Percentiles rank a stretch among this genome's conserved stretches.
Evolutionary conservation across 2,113 vertebrate species (phyloP).

Genomic region (Agapornis roseicollis): DNA sequence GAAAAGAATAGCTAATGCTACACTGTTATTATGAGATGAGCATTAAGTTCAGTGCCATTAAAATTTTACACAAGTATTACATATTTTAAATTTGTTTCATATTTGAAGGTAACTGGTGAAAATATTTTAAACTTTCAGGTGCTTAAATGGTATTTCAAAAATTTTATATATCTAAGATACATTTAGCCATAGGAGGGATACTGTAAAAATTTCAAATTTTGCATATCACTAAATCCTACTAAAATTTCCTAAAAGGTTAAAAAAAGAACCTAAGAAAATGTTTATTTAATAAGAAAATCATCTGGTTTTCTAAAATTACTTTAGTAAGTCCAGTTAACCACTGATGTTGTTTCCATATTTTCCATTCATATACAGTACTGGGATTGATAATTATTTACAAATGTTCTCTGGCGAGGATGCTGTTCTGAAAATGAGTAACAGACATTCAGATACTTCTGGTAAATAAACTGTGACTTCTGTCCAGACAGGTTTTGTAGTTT

Average conservation of each 20-base stretch:
- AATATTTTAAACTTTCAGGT: background rate
- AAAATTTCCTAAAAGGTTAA: background rate
- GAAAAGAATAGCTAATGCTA: background rate
- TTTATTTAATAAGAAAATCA: background rate
- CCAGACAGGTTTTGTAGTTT: background rate
- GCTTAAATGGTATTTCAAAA: background rate
- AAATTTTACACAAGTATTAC: background rate
- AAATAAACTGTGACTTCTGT: background rate
- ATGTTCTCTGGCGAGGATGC: background rate
- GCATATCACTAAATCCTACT: background rate
- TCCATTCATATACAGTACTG: background rate
- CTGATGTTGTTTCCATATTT: background rate
- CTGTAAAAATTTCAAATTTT: background rate
- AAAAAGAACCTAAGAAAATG: background rate
- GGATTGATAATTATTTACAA: background rate
- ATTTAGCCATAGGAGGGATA: background rate
- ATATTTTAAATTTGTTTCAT: background rate
- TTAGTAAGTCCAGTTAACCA: background rate
- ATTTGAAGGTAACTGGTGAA: background rate
- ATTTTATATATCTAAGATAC: background rate
- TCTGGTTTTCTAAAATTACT: background rate
- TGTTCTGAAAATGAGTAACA: background rate
- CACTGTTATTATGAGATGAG: background rate
- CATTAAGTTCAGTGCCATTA: background rate
- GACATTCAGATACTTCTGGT: background rate